Percentiles rank a stretch among this genome's conserved stretches.
These are phyloP conservation scores for Drosophila mojavensis DNA, from an alignment of 1,140 invertebrate species.

Conservation along the genomic window DNA sequence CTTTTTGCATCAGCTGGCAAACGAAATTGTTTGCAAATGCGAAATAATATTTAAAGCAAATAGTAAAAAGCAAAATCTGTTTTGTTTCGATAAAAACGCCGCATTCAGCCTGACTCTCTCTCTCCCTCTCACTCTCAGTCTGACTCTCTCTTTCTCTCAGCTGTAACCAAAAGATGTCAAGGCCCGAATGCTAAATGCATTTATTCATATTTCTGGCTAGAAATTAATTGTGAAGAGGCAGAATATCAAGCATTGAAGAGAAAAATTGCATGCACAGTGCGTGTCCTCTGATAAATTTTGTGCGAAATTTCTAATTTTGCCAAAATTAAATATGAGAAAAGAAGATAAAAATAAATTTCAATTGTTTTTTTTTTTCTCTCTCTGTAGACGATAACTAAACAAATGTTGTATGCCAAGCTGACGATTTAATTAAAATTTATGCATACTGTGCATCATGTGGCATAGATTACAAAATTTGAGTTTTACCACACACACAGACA, in stretches of 20 bases:
- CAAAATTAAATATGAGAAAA: not conserved
- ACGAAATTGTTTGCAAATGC: constrained; percentile 22
- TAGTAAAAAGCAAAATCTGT: constrained; percentile 19
- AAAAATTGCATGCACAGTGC: constrained; percentile 23
- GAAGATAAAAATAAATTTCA: constrained; percentile 44
- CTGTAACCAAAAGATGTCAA: constrained; percentile 36
- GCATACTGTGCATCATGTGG: constrained; percentile 54
- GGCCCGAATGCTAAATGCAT: constrained; percentile 41
- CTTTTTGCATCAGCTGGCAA: constrained; percentile 11
- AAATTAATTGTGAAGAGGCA: constrained; percentile 20
- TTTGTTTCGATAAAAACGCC: constrained; percentile 29
- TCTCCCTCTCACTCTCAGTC: not conserved
- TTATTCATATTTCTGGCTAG: constrained; percentile 22
- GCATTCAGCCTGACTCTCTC: constrained; percentile 7
- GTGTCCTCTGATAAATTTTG: constrained; percentile 28
- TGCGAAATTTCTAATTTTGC: constrained; percentile 21
- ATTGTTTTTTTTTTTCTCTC: constrained; percentile 6
- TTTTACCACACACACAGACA: constrained; percentile 28
- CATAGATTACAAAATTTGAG: constrained; percentile 58
- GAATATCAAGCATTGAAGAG: constrained; percentile 9
- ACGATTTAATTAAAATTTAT: constrained; percentile 77
- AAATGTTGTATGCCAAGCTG: constrained; percentile 23
- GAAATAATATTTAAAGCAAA: constrained; percentile 36
- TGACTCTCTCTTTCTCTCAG: not conserved
- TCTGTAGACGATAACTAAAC: not conserved